Evolutionary conservation across 2,113 vertebrate species (phyloP), one percentile per base, ranked within the genome.

Genomic region (Dipodomys stephensi): DNA sequence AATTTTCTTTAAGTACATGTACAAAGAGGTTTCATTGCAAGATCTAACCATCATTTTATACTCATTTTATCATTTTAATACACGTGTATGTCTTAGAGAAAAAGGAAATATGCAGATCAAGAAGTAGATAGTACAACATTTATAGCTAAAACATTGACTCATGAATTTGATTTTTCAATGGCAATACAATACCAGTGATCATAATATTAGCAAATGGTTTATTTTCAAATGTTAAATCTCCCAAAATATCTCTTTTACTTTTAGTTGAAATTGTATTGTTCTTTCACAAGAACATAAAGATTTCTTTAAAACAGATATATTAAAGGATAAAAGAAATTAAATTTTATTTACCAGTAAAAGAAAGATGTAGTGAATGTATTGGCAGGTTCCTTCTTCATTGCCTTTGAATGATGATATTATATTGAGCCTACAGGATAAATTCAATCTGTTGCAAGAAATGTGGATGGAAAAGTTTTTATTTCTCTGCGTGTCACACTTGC

Each of bases 51-150:
- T 92, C 1, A 78, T 76, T 96, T 96, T 44, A 32, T 91, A 74
- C 82, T 95, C 87, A 6, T 62, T 74, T 97, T 91, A n/a, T 90
- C 67, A 19, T 90, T 96, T 93, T 93, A 39, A 90, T 95, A 87
- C n/a, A 64, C 57, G 87, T 49, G 72, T 79, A 32, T 0, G 0
- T 65, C 95, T 78, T 95, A 5, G 67, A 92, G 88, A 2, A 76
- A 76, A 91, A 28, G 39, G 83, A 94, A 74, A 39, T 4, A 83
- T 12, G 6, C 0, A 23, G 88, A 89, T 46, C 16, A 94, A 73
- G 7, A 73, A 92, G 30, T 15, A 73, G n/a, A 87, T 60, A 84
- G 87, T 39, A 76, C 44, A 72, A 53, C 28, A 57, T 57, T 81
- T n/a, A 57, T 12, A 53, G n/a, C 79, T 79, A 62, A 68, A 82